Base-by-base conservation (phyloP, 2,113 vertebrate species). In the Lophius piscatorius region DNA sequence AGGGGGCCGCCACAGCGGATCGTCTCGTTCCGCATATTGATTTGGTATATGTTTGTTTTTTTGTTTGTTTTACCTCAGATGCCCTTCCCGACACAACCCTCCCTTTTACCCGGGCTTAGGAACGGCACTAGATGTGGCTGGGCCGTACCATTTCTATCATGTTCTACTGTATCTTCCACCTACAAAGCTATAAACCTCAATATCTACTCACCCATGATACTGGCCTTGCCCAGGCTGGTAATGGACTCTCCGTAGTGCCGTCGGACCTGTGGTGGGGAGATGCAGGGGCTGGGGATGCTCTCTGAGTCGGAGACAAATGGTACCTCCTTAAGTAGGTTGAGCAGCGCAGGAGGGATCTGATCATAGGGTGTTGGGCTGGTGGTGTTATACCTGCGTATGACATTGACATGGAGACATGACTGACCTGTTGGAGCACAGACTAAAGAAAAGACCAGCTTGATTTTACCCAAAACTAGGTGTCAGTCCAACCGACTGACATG, bases 151-250 rank as follows among this genome's bases (percentile, higher is more conserved):
- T n/a, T 1, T 28, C 26, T 9, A 28, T 9, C 26, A n/a, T 48
- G 17, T 41, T 7, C 8, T 22, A n/a, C 18, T 44, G 21, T 9
- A 16, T 20, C 36, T 12, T 4, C n/a, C 35, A 23, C 49, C 9
- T 3, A 28, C 23, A 2, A 8, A 50, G 31, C 24, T 14, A 1
- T 9, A 9, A 28, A 28, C 26, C n/a, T n/a, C n/a, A n/a, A n/a
- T 28, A 28, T 9, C n/a, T 33, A 21, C 83, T 91, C 78, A 98
- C 96, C 96, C 87, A 98, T 81, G 58, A 98, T 96, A 85, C 96
- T 97, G n/a, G 96, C 96, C 89, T 97, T 98, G 83, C 95, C 96
- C 31, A 98, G 91, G 73, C 82, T 98, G 11, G 96, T 98, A 82
- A 98, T 96, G 42, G 96, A 98, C 83, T 98, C 95, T 9, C 96